Evolutionary conservation across 37 sponge, comb jelly and placozoan genomes (phyloP).

Genomic region (Eunapius fragilis): DNA sequence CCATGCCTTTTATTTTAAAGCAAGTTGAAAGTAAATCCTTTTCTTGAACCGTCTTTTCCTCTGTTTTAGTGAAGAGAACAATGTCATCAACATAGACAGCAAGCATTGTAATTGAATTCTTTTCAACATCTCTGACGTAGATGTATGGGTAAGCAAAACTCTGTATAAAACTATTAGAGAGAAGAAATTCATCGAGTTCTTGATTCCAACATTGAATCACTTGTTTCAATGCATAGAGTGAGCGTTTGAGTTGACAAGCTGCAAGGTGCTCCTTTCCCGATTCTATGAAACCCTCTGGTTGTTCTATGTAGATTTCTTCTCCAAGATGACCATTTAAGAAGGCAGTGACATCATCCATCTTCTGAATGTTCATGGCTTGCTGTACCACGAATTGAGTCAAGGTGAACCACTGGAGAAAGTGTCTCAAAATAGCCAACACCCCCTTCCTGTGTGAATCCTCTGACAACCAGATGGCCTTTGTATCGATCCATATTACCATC

Average conservation of each 20-base stretch:
- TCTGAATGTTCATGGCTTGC: slow-evolving; percentile 43
- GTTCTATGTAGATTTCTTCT: slow-evolving; percentile 49
- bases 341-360: slow-evolving; percentile 64
- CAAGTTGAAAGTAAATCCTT: slow-evolving; percentile 7
- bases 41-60: slow-evolving; percentile 17
- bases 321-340: slow-evolving; percentile 46
- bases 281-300: slow-evolving; percentile 42
- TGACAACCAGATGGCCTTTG: slow-evolving; percentile 37
- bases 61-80: slow-evolving; percentile 10
- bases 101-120: neutral
- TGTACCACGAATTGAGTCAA: slow-evolving; percentile 41
- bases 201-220: slow-evolving; percentile 32
- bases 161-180: neutral
- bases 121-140: neutral
- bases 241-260: slow-evolving; percentile 43
- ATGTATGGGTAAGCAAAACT: slow-evolving; percentile 35
- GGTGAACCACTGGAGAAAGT: slow-evolving; percentile 48
- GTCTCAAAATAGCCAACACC: slow-evolving; percentile 52
- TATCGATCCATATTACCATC: slow-evolving; percentile 30
- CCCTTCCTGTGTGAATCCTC: slow-evolving; percentile 40
- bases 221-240: slow-evolving; percentile 54
- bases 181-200: slow-evolving; percentile 7
- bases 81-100: slow-evolving; percentile 61
- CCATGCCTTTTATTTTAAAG: slow-evolving; percentile 64
- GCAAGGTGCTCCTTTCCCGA: slow-evolving; percentile 30